Base-by-base conservation (phyloP, 2,888 invertebrate species). In the Halictus ligatus region DNA sequence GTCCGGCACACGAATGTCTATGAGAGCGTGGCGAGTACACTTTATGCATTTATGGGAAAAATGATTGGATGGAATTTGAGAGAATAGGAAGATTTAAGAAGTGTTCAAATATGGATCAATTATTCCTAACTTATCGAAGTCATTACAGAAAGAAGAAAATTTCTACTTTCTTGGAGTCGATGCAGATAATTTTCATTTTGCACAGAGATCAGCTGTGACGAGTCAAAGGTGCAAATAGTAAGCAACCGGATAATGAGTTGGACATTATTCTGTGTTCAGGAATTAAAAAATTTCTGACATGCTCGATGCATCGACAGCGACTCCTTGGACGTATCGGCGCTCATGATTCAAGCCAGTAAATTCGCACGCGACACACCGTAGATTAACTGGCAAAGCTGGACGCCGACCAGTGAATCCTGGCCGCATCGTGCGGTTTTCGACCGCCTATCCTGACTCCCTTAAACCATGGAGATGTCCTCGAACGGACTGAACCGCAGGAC, bases 311-410 rank as follows among this genome's bases (percentile, higher is more conserved):
- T 78, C 35, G 67, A 72, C 48, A 58, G 71, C 75, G 43, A 60
- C 54, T 50, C 80, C 82, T 80, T 84, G 71, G 81, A 89, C 81
- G 83, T 88, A 85, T 86, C 88, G 58, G 69, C 72, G 80, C 80
- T 89, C 89, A 84, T 89, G 89, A 84, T 82, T 87, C 84, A 84
- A 89, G 48, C 67, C 78, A 50, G 75, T 74, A 54, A 64, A 80
- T 76, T 88, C 80, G 80, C 81, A 13, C 71, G 76, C 60, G 85
- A 88, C 83, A 81, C 72, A 60, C 29, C 40, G 76, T 73, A 79
- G 84, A 89, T 86, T 88, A 81, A 77, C 50, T 48, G 79, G 46
- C 29, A 21, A 43, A 48, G n/a, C 46, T 29, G 58, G 79, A 69
- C 78, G 43, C 40, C 77, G 29, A 29, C 54, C 72, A 54, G 74